Evolutionary conservation across 2,113 vertebrate genomes (phyloP), one percentile per base, ranked within the genome.

Genomic region (Patagioenas fasciata): DNA sequence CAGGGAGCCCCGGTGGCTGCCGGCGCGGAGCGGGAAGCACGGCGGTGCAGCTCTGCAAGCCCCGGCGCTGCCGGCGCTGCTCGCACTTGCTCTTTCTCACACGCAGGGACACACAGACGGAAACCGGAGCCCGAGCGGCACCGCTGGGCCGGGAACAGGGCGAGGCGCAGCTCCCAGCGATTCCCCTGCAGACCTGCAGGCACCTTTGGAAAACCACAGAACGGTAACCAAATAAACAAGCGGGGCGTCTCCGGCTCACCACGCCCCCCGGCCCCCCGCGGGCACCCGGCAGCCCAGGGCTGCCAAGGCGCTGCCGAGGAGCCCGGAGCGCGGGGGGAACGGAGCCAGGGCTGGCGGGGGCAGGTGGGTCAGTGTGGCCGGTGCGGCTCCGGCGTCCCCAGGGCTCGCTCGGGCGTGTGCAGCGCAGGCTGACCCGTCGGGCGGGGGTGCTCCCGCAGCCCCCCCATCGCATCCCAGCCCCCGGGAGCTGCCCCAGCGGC

Each of bases 111-210:
- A 72, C 57, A 16, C 28, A 24, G 36, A 19, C 0, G 29, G 44
- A 73, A 62, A 42, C 15, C 38, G 44, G 65, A 82, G 58, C 89
- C 88, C 72, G 23, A 3, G 62, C 10, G 62, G 96, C 94, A 61
- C 77, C 50, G 54, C 65, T 83, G 6, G 62, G 78, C 72, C 90
- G 28, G 86, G 94, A 85, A 85, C 88, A 80, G 96, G 96, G 95
- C 58, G 96, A 95, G 97, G 84, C 88, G 21, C 86, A 51, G 87
- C 83, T 67, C 40, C 42, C 90, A 85, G 89, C 95, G 95, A 61
- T 92, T 16, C 93, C 92, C 91, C 89, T 85, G 94, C 95, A 96
- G 97, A 95, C 92, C 97, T 70, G 97, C 71, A 95, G 97, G 97
- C 97, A 97, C 96, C 95, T 94, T 82, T 47, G 8, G 14, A 38